phyloP scores from a whole-genome alignment of 2,113 vertebrate genomes.

The Ictalurus furcatus region DNA sequence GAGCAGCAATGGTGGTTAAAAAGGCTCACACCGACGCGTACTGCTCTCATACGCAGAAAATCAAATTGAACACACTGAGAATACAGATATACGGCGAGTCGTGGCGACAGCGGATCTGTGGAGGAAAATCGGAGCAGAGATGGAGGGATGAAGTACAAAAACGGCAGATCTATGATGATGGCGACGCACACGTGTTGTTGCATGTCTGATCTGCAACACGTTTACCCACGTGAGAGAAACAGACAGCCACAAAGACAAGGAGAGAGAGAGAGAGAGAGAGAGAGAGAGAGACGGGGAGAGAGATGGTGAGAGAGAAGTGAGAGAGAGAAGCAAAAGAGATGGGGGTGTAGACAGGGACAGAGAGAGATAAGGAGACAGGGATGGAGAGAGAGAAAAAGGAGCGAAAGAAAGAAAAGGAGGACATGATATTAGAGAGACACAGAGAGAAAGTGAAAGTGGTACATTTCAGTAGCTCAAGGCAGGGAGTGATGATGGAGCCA shows the following conservation, averaged over 20 bases:
- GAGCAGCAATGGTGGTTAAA: background rate
- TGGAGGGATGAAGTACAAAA: conserved; percentile 28
- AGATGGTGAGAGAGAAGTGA: background rate
- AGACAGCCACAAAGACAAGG: conserved; percentile 19
- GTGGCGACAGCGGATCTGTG: conserved; percentile 19
- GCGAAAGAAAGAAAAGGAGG: conserved; percentile 18
- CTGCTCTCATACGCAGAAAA: background rate
- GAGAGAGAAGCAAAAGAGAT: background rate
- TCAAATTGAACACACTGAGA: background rate
- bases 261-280: conserved; percentile 10
- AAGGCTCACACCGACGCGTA: background rate
- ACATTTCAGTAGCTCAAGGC: conserved; percentile 7
- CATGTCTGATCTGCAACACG: conserved; percentile 46
- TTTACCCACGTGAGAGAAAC: conserved; percentile 25
- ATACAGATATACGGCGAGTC: background rate
- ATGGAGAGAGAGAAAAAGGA: background rate
- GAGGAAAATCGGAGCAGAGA: conserved; percentile 46
- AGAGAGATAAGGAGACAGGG: conserved; percentile 24
- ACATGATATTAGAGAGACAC: background rate
- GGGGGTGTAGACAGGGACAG: background rate
- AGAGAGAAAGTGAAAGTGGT: conserved; percentile 56
- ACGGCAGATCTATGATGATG: conserved; percentile 24
- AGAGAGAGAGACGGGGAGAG: background rate
- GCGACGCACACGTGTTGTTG: conserved; percentile 48
- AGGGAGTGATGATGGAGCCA: conserved; percentile 40